Evolutionary conservation across 1,140 invertebrate species (phyloP).

Genomic region (Hesperophylax magnus): DNA sequence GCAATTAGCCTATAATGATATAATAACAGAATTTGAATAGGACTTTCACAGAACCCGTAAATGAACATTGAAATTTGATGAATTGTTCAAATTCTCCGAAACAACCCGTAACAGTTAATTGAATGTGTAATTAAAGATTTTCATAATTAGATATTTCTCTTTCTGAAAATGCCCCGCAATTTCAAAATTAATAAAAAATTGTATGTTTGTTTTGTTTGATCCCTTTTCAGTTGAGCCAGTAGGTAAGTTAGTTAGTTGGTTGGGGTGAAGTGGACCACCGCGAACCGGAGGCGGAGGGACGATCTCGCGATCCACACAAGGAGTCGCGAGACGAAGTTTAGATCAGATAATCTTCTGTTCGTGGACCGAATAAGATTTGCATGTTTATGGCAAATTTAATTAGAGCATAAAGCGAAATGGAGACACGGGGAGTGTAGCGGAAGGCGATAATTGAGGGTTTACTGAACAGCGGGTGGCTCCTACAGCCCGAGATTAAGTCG

Average conservation of each 20-base stretch:
- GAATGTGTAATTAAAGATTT: too few species aligned
- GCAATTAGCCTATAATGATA: too few species aligned
- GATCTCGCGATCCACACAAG: slow-evolving; percentile 34
- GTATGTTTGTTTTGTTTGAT: background rate
- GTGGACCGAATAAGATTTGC: slow-evolving; percentile 51
- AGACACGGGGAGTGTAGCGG: slow-evolving; percentile 25
- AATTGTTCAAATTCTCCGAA: too few species aligned
- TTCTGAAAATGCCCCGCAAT: too few species aligned
- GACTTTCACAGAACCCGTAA: too few species aligned
- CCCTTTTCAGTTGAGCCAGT: background rate
- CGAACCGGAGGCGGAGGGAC: background rate
- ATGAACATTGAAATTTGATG: too few species aligned
- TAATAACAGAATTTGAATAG: too few species aligned
- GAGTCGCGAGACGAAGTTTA: slow-evolving; percentile 49
- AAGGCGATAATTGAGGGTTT: slow-evolving; percentile 38
- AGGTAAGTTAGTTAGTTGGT: too few species aligned
- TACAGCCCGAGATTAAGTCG: too few species aligned
- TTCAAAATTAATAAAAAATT: too few species aligned
- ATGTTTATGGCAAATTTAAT: slow-evolving; percentile 57
- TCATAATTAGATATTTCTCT: too few species aligned
- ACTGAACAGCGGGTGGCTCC: background rate
- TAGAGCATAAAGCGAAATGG: slow-evolving; percentile 37
- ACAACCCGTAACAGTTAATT: too few species aligned
- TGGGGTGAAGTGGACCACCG: background rate
- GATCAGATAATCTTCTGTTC: slow-evolving; percentile 42